These are phyloP conservation scores for Alsophila aescularia DNA, from an alignment of 2,888 invertebrate species.

Conservation along the genomic window DNA sequence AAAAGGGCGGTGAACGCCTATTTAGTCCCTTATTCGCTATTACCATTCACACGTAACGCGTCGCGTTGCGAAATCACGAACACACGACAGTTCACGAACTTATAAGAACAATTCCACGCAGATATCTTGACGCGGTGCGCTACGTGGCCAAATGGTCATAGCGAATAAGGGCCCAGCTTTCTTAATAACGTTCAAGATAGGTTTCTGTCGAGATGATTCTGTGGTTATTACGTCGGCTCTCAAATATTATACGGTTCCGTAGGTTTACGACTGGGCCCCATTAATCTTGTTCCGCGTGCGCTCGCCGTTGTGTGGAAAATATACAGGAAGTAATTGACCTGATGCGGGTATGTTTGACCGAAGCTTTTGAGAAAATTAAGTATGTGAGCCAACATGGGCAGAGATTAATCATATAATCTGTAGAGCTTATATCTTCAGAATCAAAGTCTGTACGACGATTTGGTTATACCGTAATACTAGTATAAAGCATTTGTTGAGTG, in stretches of 20 bases:
- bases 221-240: slow-evolving; percentile 39
- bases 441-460: neutral
- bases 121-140: too few relatives aligned
- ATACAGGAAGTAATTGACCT: slow-evolving; percentile 41
- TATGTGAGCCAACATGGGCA: slow-evolving; percentile 3
- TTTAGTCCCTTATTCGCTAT: too few relatives aligned
- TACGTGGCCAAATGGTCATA: too few relatives aligned
- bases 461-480: neutral
- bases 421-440: neutral
- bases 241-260: slow-evolving; percentile 45
- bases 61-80: too few relatives aligned
- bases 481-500: too few relatives aligned
- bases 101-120: too few relatives aligned
- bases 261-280: slow-evolving; percentile 42
- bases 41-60: too few relatives aligned
- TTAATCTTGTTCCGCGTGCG: slow-evolving; percentile 42
- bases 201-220: slow-evolving; percentile 1
- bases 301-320: slow-evolving; percentile 34
- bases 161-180: too few relatives aligned
- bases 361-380: slow-evolving; percentile 33
- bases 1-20: too few relatives aligned
- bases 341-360: slow-evolving; percentile 30
- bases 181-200: neutral
- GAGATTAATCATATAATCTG: neutral
- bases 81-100: too few relatives aligned